Evolutionary conservation across 2,797 vertebrate genomes (phyloP).

Genomic region (Apodemus agrarius): DNA sequence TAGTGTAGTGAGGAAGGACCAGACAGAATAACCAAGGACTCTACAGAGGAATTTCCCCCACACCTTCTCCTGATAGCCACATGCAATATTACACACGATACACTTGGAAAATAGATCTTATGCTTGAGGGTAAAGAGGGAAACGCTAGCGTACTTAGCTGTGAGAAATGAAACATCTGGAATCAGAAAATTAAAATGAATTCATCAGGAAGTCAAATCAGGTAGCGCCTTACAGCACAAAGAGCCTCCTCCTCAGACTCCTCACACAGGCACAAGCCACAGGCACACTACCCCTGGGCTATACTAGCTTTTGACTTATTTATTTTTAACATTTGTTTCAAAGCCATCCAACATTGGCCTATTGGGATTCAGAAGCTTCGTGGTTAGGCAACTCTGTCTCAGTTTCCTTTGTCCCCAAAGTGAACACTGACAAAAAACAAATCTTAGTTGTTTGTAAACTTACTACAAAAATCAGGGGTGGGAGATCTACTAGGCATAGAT

Average conservation of each 20-base stretch:
- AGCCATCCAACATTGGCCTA: not conserved
- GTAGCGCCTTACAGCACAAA: not conserved
- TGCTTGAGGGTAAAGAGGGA: not conserved
- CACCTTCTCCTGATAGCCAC: not conserved
- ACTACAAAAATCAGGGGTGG: not conserved
- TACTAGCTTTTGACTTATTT: not conserved
- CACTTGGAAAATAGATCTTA: not conserved
- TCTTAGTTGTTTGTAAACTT: slow-evolving; percentile 7
- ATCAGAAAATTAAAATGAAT: slow-evolving; percentile 28
- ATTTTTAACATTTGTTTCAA: not conserved
- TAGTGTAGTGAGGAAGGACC: not conserved
- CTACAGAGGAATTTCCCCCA: slow-evolving; percentile 27
- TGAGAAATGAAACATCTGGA: not conserved
- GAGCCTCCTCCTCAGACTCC: not conserved
- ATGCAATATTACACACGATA: not conserved
- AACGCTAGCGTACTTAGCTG: not conserved
- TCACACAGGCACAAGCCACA: not conserved
- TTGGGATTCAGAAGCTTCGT: not conserved
- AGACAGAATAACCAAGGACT: not conserved
- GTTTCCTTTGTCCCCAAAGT: slow-evolving; percentile 39
- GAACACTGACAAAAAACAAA: slow-evolving; percentile 33
- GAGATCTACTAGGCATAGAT: not conserved
- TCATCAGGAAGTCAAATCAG: slow-evolving; percentile 21
- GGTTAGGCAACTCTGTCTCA: not conserved
- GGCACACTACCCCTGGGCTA: not conserved